Percentiles rank a stretch among this genome's conserved stretches.
phyloP scores from a whole-genome alignment of 2,888 invertebrate species.

The Matsumyia berberina region DNA sequence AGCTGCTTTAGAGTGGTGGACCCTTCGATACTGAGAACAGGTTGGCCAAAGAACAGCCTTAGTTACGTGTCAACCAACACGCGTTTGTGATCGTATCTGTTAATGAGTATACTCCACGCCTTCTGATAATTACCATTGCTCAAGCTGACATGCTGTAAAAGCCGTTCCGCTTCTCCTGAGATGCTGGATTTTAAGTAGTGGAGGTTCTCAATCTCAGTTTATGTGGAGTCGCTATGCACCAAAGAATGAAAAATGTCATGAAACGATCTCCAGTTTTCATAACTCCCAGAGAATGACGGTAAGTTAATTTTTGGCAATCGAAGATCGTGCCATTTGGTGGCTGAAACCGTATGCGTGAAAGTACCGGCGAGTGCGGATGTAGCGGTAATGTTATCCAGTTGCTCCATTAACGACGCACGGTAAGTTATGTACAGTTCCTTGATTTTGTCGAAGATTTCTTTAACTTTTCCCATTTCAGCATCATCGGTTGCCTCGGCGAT shows the following conservation, averaged over 20 bases:
- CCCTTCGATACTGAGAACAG: background rate
- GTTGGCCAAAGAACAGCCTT: background rate
- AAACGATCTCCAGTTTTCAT: slow-evolving; percentile 15
- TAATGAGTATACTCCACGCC: background rate
- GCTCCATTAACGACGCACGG: background rate
- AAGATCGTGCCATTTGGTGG: background rate
- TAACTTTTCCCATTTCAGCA: too few relatives aligned
- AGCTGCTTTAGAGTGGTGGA: background rate
- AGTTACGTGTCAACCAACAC: background rate
- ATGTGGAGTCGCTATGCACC: background rate
- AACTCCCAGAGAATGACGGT: background rate
- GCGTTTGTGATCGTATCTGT: slow-evolving; percentile 8
- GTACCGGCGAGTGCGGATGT: background rate
- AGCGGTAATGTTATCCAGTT: background rate
- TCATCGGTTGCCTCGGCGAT: background rate
- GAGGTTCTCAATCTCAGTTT: slow-evolving; percentile 3
- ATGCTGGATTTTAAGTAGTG: background rate
- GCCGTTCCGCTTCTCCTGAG: background rate
- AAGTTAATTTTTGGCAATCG: background rate
- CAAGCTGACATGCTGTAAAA: background rate
- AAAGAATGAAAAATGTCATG: background rate
- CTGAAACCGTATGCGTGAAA: too few relatives aligned
- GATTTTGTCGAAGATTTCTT: too few relatives aligned
- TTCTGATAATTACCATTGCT: background rate
- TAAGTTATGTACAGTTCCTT: too few relatives aligned